Evolutionary conservation across 2,888 invertebrate species (phyloP), one percentile per base, ranked within the genome.

Genomic region (Hemicrepidius hirtus): DNA sequence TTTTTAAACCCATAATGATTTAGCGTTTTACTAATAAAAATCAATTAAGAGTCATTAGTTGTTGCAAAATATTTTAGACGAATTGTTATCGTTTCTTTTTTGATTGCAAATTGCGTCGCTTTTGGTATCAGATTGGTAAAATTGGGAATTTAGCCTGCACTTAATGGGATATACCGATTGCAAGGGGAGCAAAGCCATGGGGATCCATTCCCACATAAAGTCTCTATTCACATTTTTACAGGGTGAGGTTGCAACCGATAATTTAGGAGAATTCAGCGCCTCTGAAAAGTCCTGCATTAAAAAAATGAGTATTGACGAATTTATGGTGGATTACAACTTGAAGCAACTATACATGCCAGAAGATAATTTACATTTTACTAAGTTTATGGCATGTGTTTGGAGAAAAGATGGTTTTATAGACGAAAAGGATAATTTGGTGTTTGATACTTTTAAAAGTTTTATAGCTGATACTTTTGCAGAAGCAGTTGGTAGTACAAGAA

Each of bases 331-430:
- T 49, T 68, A 64, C 32, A 53, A 63, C 9, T 21, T 72, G 16
- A 72, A 64, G 21, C 72, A 68, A 40, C 18, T 59, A n/a, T 72
- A 72, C 16, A 68, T 72, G 68, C 72, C 72, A 0, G 72, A 72
- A 65, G 40, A 63, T 18, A 72, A 72, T 18, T 10, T 32, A 0
- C 18, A 24, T 12, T 72, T 72, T 41, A 68, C 21, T 16, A 68
- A 68, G 41, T 72, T 68, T 28, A 72, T 72, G 63, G 57, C 37
- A 9, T 72, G 72, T 13, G 68, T 68, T 12, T 72, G 72, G 72
- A 72, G 59, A 35, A 68, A 68, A 35, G 64, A 67, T 18, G 72
- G 72, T 6, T 68, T 72, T 18, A 72, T 72, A 32, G 68, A 68
- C 50, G 35, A 4, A 5, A 64, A 68, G 13, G 62, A 65, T 20